These are phyloP conservation scores for Lepidurus apus DNA, from an alignment of 1,140 invertebrate species.

Conservation along the genomic window DNA sequence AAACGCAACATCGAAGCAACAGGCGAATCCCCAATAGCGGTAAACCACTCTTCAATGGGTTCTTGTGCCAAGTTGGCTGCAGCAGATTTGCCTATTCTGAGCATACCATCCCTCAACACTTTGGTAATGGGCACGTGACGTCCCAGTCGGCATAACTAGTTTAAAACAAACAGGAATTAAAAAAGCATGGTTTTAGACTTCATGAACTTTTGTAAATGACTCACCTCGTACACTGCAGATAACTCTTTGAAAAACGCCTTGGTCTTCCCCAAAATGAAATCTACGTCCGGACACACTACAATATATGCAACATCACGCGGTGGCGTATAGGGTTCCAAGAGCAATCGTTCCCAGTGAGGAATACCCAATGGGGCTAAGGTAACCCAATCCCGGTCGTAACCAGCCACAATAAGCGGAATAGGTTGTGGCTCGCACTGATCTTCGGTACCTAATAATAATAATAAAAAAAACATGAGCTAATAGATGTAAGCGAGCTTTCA, in stretches of 20 bases:
- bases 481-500: background rate
- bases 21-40: slow-evolving; percentile 68
- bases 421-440: slow-evolving; percentile 94
- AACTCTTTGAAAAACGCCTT: slow-evolving; percentile 87
- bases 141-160: slow-evolving; percentile 73
- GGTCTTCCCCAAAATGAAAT: slow-evolving; percentile 69
- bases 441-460: slow-evolving; percentile 58
- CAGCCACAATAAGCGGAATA: slow-evolving; percentile 86
- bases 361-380: slow-evolving; percentile 86
- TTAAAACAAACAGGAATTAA: slow-evolving; percentile 36
- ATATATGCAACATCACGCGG: slow-evolving; percentile 89
- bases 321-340: slow-evolving; percentile 89
- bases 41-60: slow-evolving; percentile 86
- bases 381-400: slow-evolving; percentile 92
- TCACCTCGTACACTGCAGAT: slow-evolving; percentile 82
- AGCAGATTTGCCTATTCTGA: slow-evolving; percentile 70
- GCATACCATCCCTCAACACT: slow-evolving; percentile 76
- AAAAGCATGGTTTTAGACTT: background rate
- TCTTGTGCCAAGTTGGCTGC: slow-evolving; percentile 59
- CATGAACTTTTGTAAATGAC: slow-evolving; percentile 26
- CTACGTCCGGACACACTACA: slow-evolving; percentile 87
- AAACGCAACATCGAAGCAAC: slow-evolving; percentile 73
- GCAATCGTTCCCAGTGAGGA: slow-evolving; percentile 88
- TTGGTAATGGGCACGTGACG: slow-evolving; percentile 81
- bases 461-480: slow-evolving; percentile 23